Base-by-base conservation (phyloP, 1,140 invertebrate species). In the Temnothorax longispinosus region DNA sequence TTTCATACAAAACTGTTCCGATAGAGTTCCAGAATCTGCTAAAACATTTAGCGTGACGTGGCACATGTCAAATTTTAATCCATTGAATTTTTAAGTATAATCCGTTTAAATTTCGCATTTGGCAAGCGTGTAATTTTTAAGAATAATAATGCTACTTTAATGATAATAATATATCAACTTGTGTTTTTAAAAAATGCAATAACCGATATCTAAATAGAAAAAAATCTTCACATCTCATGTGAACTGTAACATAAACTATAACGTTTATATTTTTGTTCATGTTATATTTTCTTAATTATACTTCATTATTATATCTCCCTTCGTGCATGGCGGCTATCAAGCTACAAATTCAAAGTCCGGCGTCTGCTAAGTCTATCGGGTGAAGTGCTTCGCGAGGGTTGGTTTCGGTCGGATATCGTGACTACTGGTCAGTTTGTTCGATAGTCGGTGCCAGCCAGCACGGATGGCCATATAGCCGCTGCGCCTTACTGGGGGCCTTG, bases 401-500 rank as follows among this genome's bases (percentile, higher is more conserved):
- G 87, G 64, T 67, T 84, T 88, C 84, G 64, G 88, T 90, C 41
- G 93, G 93, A 94, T 95, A 95, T 95, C 95, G 95, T 95, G 94
- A 95, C 95, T 95, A 94, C 93, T 95, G 94, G 95, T 95, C 95
- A 95, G 95, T 95, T 95, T 95, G 95, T 95, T 95, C 95, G 93
- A 95, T 95, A 95, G 94, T 95, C 91, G 94, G 95, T 95, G 93
- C 95, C 94, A 95, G 94, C 93, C 93, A 93, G 94, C 88, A 91
- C 90, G 90, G 93, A 94, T 94, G 92, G 92, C 93, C 94, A 94
- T 93, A 94, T 91, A 94, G 88, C 90, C 91, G 90, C 64, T 85
- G 86, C 90, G 91, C 91, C 90, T 90, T 89, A 81, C 85, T 88
- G 89, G 82, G 93, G 92, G 80, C 95, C 94, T 95, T 94, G 94